Base-by-base conservation (phyloP, 1,140 invertebrate genomes). In the Cydia splendana region DNA sequence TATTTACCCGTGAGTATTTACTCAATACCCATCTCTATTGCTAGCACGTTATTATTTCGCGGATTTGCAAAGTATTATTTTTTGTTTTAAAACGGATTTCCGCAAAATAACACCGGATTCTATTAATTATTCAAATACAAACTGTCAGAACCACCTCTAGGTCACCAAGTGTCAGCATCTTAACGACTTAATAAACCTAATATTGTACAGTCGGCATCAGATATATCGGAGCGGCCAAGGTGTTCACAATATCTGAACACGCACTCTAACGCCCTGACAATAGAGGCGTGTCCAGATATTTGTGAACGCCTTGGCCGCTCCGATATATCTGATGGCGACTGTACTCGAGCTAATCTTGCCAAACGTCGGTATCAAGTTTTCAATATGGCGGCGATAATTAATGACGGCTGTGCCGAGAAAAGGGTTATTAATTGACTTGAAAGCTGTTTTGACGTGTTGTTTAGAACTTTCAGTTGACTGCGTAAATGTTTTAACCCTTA, bases 341-440 rank as follows among this genome's bases (percentile, higher is more conserved):
- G 24, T 24, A 24, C 3, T 4, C 45, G 45, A 10, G 18, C 57
- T 62, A 62, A 62, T 62, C 57, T 20, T 7, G 20, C 57, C 18
- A 62, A 9, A 2, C 20, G 57, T 24, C n/a, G 3, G 57, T 20
- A 62, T 62, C 7, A 62, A 62, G 57, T 62, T 62, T 62, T 24
- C 57, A 62, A 62, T 62, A 62, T 62, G 57, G 57, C 57, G 57
- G 6, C 18, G 0, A 7, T 62, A 24, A 62, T 62, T 62, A 53
- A 53, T 53, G 51, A 24, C 57, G 18, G 18, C 12, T 48, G 45
- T 3, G 15, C 18, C 18, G 20, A 62, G 20, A 62, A 62, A 24
- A 24, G 57, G 53, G 57, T 62, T 62, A 62, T 62, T 62, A 62
- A 62, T 62, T 62, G 57, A 62, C 57, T 24, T 62, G 57, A 53